phyloP scores from a whole-genome alignment of 2,888 invertebrate species.

The Andrena trimmerana region DNA sequence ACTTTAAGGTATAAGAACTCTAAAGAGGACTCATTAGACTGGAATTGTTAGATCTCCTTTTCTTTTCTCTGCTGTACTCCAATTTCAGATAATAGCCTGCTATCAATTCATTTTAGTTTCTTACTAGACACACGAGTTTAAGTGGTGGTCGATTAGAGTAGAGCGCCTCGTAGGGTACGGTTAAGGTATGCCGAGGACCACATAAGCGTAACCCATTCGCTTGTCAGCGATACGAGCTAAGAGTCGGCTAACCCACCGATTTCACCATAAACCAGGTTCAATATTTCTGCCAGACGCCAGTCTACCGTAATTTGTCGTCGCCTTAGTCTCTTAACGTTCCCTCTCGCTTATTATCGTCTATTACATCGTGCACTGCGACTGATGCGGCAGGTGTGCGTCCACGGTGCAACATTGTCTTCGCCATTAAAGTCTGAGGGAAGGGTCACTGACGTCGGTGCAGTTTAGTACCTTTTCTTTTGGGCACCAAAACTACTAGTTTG shows the following conservation, averaged over 20 bases:
- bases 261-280: slow-evolving; percentile 55
- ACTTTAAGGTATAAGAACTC: too few relatives aligned
- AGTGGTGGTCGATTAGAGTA: background rate
- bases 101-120: background rate
- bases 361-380: slow-evolving; percentile 69
- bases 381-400: slow-evolving; percentile 46
- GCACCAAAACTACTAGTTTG: too few relatives aligned
- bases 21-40: too few relatives aligned
- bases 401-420: background rate
- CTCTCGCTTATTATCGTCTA: slow-evolving; percentile 68
- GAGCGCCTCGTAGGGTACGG: background rate
- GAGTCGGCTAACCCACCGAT: slow-evolving; percentile 43
- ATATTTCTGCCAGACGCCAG: slow-evolving; percentile 46
- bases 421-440: background rate
- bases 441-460: background rate
- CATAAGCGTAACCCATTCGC: slow-evolving; percentile 34
- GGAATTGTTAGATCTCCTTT: too few relatives aligned
- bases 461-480: too few relatives aligned
- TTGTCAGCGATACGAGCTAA: slow-evolving; percentile 26
- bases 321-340: slow-evolving; percentile 38
- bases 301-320: slow-evolving; percentile 46
- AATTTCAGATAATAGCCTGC: background rate
- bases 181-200: slow-evolving; percentile 31
- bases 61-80: too few relatives aligned
- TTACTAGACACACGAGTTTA: background rate